Base-by-base conservation (phyloP, 2,797 vertebrate species). In the Phyllotis vaccarum region DNA sequence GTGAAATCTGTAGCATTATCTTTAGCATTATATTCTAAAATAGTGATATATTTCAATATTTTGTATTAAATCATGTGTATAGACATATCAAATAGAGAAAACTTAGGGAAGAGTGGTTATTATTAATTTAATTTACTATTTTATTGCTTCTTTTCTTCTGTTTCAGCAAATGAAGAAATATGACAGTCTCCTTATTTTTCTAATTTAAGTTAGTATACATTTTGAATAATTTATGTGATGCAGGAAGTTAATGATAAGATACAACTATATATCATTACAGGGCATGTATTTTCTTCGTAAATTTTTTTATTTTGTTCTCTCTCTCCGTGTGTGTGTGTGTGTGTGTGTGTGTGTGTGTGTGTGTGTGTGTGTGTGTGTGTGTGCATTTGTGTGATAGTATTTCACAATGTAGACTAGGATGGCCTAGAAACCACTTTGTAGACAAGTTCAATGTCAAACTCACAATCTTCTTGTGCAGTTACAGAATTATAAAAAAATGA, bases 141-240 rank as follows among this genome's bases (percentile, higher is more conserved):
- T 91, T 29, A 86, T 37, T 24, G 27, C 16, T 0, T 1, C 12
- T 86, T 91, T 91, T 76, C 29, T 87, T 88, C 21, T 46, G n/a
- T 72, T 92, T 80, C 58, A 14, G 70, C 43, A 46, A 29, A 6
- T 76, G 24, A 93, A 89, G 56, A 3, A 82, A 68, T 3, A 70
- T 56, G 10, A 3, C 75, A 43, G 34, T 80, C 75, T 31, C 68
- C 29, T 89, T 37, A 49, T 43, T 87, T 79, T 81, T 78, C 54
- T 16, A 68, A 86, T 82, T 92, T 86, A 80, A 74, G 70, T 72
- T 82, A 86, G 5, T 56, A 2, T 9, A 72, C 17, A 88, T 89
- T 94, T 94, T 54, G 24, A 93, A 90, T 87, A 68, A 46, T 60
- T 89, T 56, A 16, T 70, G 10, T n/a, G 89, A 56, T 68, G 60